Base-by-base conservation (phyloP, 1,140 invertebrate genomes). In the Tetragonula clypearis region DNA sequence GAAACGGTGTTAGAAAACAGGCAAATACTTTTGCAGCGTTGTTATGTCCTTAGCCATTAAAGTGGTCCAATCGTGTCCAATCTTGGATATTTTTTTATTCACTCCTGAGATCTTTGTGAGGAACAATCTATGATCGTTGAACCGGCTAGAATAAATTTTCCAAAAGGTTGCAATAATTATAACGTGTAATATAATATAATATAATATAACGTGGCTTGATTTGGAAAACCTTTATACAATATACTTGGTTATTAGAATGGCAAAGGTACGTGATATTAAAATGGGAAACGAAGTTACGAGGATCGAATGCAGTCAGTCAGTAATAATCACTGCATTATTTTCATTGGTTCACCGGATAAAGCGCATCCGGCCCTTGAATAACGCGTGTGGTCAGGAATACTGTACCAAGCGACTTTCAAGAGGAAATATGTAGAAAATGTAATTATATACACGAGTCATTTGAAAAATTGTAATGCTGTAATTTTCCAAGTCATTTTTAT, bases 281-380 rank as follows among this genome's bases (percentile, higher is more conserved):
- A 35, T 53, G 65, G 41, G 3, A 19, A 72, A 62, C n/a, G n/a
- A 62, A 62, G n/a, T 26, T 62, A 81, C 17, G 5, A 62, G 71
- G 21, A 74, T 62, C 56, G 56, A 73, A 74, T 23, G n/a, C 58
- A 73, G 71, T n/a, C n/a, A 58, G 55, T 5, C 55, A 62, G 35
- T 41, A 41, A 74, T 81, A 81, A 74, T 80, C 68, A 11, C 41
- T 1, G 26, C 3, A 41, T 82, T 74, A 82, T 74, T 65, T 65
- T 82, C 80, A 82, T 65, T 82, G 41, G 41, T 55, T 53, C 58
- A 23, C 71, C 80, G 71, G 80, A 82, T 82, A 60, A 26, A 53
- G 41, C 55, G 49, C 26, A 82, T 82, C 80, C 80, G 80, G 80
- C 15, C 21, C 26, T 82, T 60, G 41, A 82, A 73, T 35, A 75